Evolutionary conservation across 2,113 vertebrate species (phyloP), one percentile per base, ranked within the genome.

Genomic region (Plotosus lineatus): DNA sequence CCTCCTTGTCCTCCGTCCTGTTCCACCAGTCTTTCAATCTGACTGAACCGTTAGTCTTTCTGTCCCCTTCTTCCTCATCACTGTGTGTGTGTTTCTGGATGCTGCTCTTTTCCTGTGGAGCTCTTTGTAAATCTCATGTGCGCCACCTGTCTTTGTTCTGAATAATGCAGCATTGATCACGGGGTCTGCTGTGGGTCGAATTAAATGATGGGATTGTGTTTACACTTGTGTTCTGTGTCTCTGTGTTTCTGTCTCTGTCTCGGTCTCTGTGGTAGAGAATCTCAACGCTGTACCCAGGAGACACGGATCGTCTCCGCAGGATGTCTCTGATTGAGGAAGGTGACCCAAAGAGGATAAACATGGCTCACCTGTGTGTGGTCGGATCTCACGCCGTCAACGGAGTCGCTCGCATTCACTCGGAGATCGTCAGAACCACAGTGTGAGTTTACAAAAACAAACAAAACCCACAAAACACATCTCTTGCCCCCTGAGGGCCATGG

Each of bases 321-420:
- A 96, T 96, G 95, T 97, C 96, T 0, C 89, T 96, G 82, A 95
- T 96, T 0, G 95, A 96, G 87, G 95, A 97, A 65, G 94, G 94
- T 0, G 93, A 94, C 71, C 95, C 94, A 79, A 96, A 96, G 76
- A 90, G 94, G 11, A 94, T 97, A 82, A 96, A 96, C 91, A 97
- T 96, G 95, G 95, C 95, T 0, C 93, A 97, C 42, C 92, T 97
- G 69, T 96, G 95, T 0, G 95, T 97, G 51, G 95, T 96, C 0
- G 95, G 95, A 9, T 93, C 95, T 2, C 96, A 96, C 0, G 92
- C 94, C 0, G 90, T 97, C 85, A 97, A 96, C 0, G 95, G 95
- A 0, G 94, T 97, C 9, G 95, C 95, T 0, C 90, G 88, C 71
- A 96, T 97, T 84, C 95, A 96, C 87, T 96, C 95, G 0, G 90